Evolutionary conservation across 2,888 invertebrate species (phyloP), one percentile per base, ranked within the genome.

Genomic region (Caradrina clavipalpis): DNA sequence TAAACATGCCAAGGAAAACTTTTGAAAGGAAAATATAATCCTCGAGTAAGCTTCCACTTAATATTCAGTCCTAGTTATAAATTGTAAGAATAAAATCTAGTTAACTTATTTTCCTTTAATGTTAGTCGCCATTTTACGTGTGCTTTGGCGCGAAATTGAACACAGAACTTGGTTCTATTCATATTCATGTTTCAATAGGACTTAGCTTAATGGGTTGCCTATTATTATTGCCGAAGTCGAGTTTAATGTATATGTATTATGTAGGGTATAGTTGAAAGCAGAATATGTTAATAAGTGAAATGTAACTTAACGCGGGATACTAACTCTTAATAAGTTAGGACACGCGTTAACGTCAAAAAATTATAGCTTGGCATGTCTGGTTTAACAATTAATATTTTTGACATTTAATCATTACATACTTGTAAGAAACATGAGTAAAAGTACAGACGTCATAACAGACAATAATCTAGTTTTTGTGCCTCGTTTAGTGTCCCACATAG

Each of bases 141-240:
- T 26, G 26, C 15, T 45, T 19, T 45, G 22, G 49, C 11, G 55
- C 22, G 22, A 71, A 71, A 55, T 59, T 22, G 17, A 55, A 53
- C 53, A 45, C 51, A 21, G 60, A 69, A 57, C 60, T 53, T 60
- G 49, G 35, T 19, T 53, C 51, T 11, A 21, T 39, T 57, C 49
- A 22, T 50, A 56, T 57, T 45, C 35, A 60, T 69, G 60, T 76
- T 69, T 74, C 19, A 69, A 69, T 63, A 56, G 42, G 53, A 51
- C 53, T 75, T 53, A 57, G 56, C 26, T n/a, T 76, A 75, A 76
- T 75, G 63, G 68, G 17, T 68, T 58, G 21, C 22, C 58, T 47
- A 51, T 68, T 68, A 62, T 50, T 55, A 73, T 56, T 60, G 2
- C 19, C 10, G n/a, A 51, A 74, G 54, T 35, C 11, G 26, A 50